These are phyloP conservation scores for Tipula vernalis DNA, from an alignment of 2,888 invertebrate genomes.

Conservation along the genomic window DNA sequence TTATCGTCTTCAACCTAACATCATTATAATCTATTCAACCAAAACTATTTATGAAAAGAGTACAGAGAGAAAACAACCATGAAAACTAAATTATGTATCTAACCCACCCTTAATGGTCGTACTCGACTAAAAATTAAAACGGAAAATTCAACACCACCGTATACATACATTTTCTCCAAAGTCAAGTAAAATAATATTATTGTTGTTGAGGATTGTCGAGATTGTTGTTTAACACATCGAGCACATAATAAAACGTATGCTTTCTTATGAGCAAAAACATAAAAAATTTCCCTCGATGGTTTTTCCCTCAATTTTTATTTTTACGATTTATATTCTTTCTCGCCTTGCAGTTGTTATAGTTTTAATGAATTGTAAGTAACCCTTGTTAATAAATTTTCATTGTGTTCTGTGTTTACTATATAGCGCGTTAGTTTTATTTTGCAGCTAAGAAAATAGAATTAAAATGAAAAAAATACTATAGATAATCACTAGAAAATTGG, in stretches of 20 bases:
- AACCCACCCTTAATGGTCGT: background rate
- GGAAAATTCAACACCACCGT: background rate
- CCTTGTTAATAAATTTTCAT: conserved; percentile 4
- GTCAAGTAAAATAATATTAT: background rate
- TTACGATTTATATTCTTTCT: background rate
- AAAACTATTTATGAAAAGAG: background rate
- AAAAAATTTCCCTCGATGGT: background rate
- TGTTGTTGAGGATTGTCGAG: conserved; percentile 4
- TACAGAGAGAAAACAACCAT: background rate
- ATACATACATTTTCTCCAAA: background rate
- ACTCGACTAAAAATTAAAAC: background rate
- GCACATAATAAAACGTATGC: conserved; percentile 4
- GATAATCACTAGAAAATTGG: background rate
- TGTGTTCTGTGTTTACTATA: background rate
- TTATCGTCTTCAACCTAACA: background rate
- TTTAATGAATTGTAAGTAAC: conserved; percentile 4
- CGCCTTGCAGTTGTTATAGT: background rate
- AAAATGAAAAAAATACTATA: background rate
- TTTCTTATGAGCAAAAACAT: background rate
- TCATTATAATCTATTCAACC: conserved; percentile 4
- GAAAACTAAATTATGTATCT: background rate
- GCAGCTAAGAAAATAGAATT: background rate
- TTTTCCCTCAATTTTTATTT: background rate
- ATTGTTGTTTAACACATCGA: background rate
- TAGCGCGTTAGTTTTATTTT: background rate